phyloP scores from a whole-genome alignment of 1,140 invertebrate genomes.

The Lanistes nyassanus region DNA sequence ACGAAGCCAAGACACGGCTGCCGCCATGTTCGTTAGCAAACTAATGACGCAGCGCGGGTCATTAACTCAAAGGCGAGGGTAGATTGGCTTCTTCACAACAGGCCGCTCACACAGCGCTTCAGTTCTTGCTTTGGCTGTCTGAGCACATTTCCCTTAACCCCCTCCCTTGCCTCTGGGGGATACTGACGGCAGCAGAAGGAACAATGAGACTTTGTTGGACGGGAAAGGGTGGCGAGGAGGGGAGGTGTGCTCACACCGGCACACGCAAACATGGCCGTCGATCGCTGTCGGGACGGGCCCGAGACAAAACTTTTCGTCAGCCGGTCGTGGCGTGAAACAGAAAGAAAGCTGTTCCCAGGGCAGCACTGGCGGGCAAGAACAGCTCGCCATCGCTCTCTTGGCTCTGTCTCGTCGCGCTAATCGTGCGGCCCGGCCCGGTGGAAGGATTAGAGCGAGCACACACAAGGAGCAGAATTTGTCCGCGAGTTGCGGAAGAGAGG shows the following conservation, averaged over 20 bases:
- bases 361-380: neutral
- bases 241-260: too few relatives aligned
- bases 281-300: constrained; percentile 12
- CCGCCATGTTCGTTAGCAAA: neutral
- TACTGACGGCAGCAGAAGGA: neutral
- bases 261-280: constrained; percentile 19
- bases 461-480: constrained; percentile 12
- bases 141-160: neutral
- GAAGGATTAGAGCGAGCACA: constrained; percentile 9
- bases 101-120: neutral
- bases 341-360: constrained; percentile 8
- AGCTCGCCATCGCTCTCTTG: neutral
- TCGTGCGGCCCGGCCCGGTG: constrained; percentile 13
- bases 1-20: neutral
- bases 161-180: neutral
- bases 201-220: neutral
- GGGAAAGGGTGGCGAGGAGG: neutral
- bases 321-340: constrained; percentile 12
- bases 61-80: neutral
- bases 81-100: neutral
- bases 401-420: neutral
- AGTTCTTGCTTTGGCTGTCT: neutral
- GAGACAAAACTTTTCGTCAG: constrained; percentile 29
- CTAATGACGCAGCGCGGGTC: neutral
- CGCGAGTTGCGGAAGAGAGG: neutral